Conservation (phyloP, 23 tunicate species). For the Aplidium turbinatum region DNA sequence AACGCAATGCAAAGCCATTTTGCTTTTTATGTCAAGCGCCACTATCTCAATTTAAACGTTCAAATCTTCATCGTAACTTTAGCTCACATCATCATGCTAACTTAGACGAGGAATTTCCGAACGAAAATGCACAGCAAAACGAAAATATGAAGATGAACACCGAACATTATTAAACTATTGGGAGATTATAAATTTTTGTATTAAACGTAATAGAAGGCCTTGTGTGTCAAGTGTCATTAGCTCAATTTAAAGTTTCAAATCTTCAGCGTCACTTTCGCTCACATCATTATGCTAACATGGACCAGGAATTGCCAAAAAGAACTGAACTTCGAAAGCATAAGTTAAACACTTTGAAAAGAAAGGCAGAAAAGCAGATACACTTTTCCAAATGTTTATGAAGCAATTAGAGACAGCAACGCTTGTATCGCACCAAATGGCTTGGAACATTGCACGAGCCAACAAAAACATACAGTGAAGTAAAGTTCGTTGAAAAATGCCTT, state of each 20-base stretch:
- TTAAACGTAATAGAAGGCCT: constrained; percentile 44
- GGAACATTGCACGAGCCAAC: constrained; percentile 51
- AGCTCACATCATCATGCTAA: too few relatives aligned
- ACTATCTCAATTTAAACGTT: too few relatives aligned
- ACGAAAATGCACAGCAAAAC: constrained; percentile 57
- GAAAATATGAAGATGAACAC: constrained; percentile 53
- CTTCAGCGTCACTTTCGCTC: constrained; percentile 44
- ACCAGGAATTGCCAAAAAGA: constrained; percentile 29
- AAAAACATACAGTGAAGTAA: constrained; percentile 58
- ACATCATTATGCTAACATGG: constrained; percentile 42
- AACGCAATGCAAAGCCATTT: too few relatives aligned
- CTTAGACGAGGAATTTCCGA: too few relatives aligned
- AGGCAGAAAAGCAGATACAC: constrained; percentile 46
- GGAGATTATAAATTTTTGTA: constrained; percentile 37
- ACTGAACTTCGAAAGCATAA: constrained; percentile 33
- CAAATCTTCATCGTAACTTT: too few relatives aligned
- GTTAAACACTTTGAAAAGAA: constrained; percentile 39
- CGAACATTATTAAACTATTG: constrained; percentile 35
- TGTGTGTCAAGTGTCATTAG: constrained; percentile 38
- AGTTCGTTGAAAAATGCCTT: constrained; percentile 67
- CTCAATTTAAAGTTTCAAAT: constrained; percentile 46
- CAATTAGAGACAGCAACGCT: constrained; percentile 37
- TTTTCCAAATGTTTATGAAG: constrained; percentile 43
- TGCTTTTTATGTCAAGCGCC: too few relatives aligned
- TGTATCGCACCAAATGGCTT: constrained; percentile 42